Evolutionary conservation across 2,888 invertebrate genomes (phyloP).

Genomic region (Tenthredo scrophulariae): DNA sequence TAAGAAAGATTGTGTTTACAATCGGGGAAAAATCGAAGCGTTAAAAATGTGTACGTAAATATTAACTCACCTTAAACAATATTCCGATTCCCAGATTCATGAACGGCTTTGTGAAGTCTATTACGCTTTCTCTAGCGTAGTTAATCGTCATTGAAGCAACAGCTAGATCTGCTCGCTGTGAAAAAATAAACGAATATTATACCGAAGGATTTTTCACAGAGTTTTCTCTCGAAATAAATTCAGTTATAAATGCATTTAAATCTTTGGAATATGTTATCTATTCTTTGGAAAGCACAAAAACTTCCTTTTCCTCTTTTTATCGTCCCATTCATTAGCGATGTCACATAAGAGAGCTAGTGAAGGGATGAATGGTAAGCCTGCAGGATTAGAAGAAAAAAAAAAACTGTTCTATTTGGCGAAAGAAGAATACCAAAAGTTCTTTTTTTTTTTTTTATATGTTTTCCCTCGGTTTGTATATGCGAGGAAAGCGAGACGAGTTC

Average conservation of each 20-base stretch:
- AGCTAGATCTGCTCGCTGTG: slow-evolving; percentile 95
- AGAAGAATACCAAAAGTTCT: not conserved
- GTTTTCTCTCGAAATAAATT: not conserved
- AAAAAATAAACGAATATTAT: not conserved
- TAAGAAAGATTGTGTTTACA: slow-evolving; percentile 29
- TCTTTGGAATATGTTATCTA: not conserved
- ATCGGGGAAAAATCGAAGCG: not conserved
- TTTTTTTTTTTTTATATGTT: not conserved
- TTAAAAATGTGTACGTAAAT: slow-evolving; percentile 60
- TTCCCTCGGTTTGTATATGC: not conserved
- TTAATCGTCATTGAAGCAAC: slow-evolving; percentile 99
- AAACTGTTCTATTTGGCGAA: not conserved
- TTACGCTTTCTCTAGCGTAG: slow-evolving; percentile 95
- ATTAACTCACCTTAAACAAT: slow-evolving; percentile 89
- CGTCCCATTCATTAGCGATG: not conserved
- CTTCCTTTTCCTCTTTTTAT: not conserved
- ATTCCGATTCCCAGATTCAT: slow-evolving; percentile 99
- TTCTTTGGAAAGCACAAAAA: not conserved
- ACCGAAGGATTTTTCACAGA: too few relatives aligned
- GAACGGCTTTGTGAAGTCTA: slow-evolving; percentile 99
- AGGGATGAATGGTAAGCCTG: not conserved
- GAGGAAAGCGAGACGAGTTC: not conserved
- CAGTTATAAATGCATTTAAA: not conserved
- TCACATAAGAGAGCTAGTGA: not conserved
- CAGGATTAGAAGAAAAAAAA: not conserved